Evolutionary conservation across 2,113 vertebrate genomes (phyloP).

Genomic region (Thomomys bottae): DNA sequence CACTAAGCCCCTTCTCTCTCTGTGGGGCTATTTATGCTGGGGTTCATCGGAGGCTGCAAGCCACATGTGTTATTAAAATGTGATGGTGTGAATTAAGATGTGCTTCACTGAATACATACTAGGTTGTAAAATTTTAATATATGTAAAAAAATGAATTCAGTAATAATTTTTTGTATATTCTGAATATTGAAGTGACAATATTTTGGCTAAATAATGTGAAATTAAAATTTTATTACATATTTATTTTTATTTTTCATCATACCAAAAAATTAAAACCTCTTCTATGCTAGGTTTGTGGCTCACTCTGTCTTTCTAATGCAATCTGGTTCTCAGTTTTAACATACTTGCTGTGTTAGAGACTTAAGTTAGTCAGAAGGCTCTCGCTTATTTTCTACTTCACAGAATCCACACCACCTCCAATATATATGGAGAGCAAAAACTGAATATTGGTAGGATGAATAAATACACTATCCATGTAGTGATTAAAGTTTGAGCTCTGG

Average conservation of each 20-base stretch:
- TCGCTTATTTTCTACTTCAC: background rate
- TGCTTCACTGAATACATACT: background rate
- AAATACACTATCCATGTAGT: background rate
- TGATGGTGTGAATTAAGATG: background rate
- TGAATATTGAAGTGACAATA: background rate
- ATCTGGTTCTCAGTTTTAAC: background rate
- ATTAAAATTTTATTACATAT: slow-evolving; percentile 2
- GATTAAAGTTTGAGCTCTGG: background rate
- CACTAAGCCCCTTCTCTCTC: background rate
- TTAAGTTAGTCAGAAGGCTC: slow-evolving; percentile 22
- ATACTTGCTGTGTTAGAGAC: background rate
- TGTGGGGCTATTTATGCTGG: background rate
- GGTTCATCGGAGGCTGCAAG: background rate
- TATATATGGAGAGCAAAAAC: background rate
- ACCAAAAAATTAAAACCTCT: slow-evolving; percentile 32
- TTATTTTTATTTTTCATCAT: background rate
- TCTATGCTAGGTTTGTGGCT: background rate
- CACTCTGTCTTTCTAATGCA: background rate
- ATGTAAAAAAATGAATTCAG: background rate
- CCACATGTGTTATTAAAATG: background rate
- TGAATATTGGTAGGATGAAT: slow-evolving; percentile 29
- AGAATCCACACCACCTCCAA: background rate
- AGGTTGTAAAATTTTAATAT: background rate
- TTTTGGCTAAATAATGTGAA: slow-evolving; percentile 17
- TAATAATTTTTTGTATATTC: background rate